These are phyloP conservation scores for Chaenocephalus aceratus DNA, from an alignment of 2,113 vertebrate genomes.

Conservation along the genomic window DNA sequence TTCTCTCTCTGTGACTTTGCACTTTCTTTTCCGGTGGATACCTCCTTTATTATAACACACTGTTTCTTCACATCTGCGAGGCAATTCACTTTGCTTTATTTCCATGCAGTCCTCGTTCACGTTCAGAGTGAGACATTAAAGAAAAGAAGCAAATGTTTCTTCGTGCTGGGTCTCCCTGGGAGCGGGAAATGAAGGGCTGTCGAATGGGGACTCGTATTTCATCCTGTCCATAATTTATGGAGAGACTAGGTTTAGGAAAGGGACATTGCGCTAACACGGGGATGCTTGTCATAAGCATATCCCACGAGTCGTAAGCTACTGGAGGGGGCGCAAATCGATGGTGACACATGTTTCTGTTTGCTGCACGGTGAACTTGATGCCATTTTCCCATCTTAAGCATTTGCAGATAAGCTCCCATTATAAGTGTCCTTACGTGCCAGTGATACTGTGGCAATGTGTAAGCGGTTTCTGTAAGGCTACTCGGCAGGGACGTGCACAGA, in stretches of 20 bases:
- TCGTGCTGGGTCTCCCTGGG: conserved; percentile 58
- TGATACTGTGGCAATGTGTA: conserved; percentile 10
- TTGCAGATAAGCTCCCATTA: conserved; percentile 39
- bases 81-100: conserved; percentile 38
- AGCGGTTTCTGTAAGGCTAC: conserved; percentile 20
- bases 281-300: conserved; percentile 63
- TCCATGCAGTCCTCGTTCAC: conserved; percentile 27
- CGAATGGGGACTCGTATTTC: conserved; percentile 68
- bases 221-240: conserved; percentile 76
- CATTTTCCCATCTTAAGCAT: conserved; percentile 29
- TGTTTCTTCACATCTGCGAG: conserved; percentile 32
- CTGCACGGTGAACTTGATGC: conserved; percentile 21
- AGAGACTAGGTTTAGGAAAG: conserved; percentile 63
- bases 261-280: conserved; percentile 65
- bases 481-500: no score
- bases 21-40: conserved; percentile 36
- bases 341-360: conserved; percentile 65
- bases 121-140: conserved; percentile 22
- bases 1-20: conserved; percentile 53
- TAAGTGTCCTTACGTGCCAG: conserved; percentile 36
- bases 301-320: conserved; percentile 67
- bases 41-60: conserved; percentile 33
- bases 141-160: conserved; percentile 46
- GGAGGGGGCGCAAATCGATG: conserved; percentile 63
- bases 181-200: conserved; percentile 63